A percentile compares a stretch with the other conserved stretches of the same genome.
phyloP scores from a whole-genome alignment of 2,797 vertebrate genomes.

The Thamnophis elegans region DNA sequence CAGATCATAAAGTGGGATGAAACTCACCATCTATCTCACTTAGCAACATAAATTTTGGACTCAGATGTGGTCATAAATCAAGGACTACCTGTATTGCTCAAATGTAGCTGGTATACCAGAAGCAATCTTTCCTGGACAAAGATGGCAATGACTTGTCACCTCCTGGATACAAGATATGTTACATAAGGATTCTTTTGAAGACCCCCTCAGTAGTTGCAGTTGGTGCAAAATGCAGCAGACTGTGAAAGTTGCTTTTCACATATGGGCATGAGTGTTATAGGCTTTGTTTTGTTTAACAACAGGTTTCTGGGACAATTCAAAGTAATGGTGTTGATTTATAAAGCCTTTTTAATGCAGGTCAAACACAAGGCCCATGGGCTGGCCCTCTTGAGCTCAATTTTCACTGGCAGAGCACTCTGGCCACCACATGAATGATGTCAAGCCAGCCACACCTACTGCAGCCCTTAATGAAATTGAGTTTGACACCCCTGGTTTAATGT shows the following conservation, averaged over 20 bases:
- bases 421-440: too few relatives aligned
- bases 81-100: neutral
- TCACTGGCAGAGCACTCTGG: accelerated
- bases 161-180: neutral
- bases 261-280: neutral
- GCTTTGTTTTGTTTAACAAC: neutral
- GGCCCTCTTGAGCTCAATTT: too few relatives aligned
- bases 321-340: neutral
- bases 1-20: neutral
- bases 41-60: neutral
- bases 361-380: too few relatives aligned
- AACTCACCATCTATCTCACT: neutral
- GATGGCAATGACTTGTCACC: neutral
- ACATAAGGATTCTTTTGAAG: neutral
- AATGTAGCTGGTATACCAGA: neutral
- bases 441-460: too few relatives aligned
- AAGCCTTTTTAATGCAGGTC: neutral
- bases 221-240: neutral
- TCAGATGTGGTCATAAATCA: neutral
- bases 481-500: neutral
- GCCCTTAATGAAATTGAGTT: too few relatives aligned
- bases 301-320: neutral
- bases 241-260: neutral
- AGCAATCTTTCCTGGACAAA: neutral
- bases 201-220: neutral